Evolutionary conservation across 2,888 invertebrate genomes (phyloP).

Genomic region (Petrolisthes cinctipes): DNA sequence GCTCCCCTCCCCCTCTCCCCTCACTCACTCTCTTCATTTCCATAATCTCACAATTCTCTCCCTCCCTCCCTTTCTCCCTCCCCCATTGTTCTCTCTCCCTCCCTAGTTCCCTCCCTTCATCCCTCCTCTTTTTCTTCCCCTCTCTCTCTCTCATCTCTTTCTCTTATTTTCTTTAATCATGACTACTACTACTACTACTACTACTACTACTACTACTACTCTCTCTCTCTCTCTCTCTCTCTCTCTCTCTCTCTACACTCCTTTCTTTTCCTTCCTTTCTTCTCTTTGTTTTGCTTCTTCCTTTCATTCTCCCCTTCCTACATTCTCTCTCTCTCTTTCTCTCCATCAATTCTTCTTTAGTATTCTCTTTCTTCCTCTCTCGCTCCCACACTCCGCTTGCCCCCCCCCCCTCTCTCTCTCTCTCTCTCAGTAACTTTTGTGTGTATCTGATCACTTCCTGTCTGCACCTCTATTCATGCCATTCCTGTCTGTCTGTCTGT

Average conservation of each 20-base stretch:
- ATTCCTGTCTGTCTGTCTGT: neutral
- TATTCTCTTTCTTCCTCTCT: neutral
- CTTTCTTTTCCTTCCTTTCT: neutral
- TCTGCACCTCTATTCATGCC: neutral
- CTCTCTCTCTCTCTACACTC: constrained; percentile 11
- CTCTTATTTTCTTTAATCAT: neutral
- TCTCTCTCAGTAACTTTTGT: neutral
- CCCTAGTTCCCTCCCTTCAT: neutral
- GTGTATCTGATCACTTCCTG: neutral
- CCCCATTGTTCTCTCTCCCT: neutral
- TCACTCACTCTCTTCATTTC: neutral
- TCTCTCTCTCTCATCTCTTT: neutral
- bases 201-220: neutral
- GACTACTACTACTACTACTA: neutral
- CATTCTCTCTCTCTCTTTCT: neutral
- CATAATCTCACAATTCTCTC: neutral
- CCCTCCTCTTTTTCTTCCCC: neutral
- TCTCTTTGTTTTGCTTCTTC: neutral
- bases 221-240: neutral
- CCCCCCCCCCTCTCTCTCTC: neutral
- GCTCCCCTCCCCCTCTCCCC: neutral
- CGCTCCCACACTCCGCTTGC: neutral
- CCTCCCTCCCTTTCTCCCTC: neutral
- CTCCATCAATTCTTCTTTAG: neutral
- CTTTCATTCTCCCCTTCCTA: neutral